A percentile compares a stretch with the other conserved stretches of the same genome.
Conservation (phyloP, 2,797 vertebrate genomes). For the Margarornis squamiger region DNA sequence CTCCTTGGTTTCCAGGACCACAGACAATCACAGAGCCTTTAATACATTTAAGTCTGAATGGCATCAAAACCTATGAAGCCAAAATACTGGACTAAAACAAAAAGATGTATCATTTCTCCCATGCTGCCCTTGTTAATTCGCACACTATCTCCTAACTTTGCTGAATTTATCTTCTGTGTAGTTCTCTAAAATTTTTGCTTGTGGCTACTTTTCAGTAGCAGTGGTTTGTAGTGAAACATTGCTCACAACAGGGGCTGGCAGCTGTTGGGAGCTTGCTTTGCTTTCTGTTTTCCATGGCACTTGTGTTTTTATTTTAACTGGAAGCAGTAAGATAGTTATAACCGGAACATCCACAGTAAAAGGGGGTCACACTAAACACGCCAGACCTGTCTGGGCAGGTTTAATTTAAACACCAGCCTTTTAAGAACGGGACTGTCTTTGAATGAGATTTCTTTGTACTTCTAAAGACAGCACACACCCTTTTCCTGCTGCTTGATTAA, state of each 20-base stretch:
- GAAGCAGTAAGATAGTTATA: conserved; percentile 59
- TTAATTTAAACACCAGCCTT: conserved; percentile 61
- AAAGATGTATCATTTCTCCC: neutral
- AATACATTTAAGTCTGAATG: neutral
- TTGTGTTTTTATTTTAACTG: conserved; percentile 61
- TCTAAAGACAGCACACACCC: conserved; percentile 69
- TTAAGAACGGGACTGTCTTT: conserved; percentile 65
- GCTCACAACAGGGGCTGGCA: neutral
- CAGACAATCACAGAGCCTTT: neutral
- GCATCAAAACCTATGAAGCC: neutral
- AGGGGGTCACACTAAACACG: conserved; percentile 63
- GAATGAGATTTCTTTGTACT: conserved; percentile 69
- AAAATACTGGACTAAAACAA: neutral
- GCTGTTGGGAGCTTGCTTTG: neutral
- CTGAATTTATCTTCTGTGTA: neutral
- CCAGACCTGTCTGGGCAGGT: conserved; percentile 72
- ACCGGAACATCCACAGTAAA: conserved; percentile 41
- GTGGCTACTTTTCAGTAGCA: neutral
- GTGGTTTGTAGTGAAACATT: neutral
- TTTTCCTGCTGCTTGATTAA: conserved; percentile 69
- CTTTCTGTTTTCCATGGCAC: neutral
- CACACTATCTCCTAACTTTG: neutral
- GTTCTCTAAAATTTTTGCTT: neutral
- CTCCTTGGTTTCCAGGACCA: neutral
- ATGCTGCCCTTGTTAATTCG: neutral